Conservation (phyloP, 2,113 vertebrate genomes). For the Podocnemis expansa region DNA sequence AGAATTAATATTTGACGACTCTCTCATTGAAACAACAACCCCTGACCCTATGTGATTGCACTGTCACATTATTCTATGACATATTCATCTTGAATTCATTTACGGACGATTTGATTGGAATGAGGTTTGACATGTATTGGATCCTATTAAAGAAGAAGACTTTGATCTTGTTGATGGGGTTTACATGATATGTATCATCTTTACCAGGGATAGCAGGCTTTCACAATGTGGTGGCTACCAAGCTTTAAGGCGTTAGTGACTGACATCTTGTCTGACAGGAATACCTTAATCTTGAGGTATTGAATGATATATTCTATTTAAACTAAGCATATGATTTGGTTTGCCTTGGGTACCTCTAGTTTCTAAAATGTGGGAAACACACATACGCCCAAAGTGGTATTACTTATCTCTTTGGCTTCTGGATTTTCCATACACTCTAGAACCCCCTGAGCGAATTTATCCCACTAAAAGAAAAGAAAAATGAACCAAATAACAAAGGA, state of each 20-base stretch:
- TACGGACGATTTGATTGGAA: conserved; percentile 86
- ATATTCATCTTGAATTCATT: conserved; percentile 88
- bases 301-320: conserved; percentile 81
- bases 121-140: conserved; percentile 85
- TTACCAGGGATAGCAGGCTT: conserved; percentile 80
- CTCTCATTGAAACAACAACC: conserved; percentile 84
- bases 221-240: conserved; percentile 66
- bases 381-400: neutral
- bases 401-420: neutral
- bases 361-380: conserved; percentile 55
- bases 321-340: conserved; percentile 80
- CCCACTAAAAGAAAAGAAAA: fast-evolving
- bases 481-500: neutral
- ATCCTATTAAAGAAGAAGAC: conserved; percentile 82
- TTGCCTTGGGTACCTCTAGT: conserved; percentile 60
- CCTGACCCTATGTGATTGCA: conserved; percentile 83
- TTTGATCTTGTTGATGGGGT: conserved; percentile 85
- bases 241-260: conserved; percentile 77
- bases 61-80: conserved; percentile 87
- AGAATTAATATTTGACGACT: conserved; percentile 88
- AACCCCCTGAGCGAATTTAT: neutral
- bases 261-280: conserved; percentile 82
- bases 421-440: neutral
- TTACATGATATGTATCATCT: conserved; percentile 85
- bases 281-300: conserved; percentile 82